phyloP scores from a whole-genome alignment of 2,888 invertebrate genomes.

The Chironomus tentans region DNA sequence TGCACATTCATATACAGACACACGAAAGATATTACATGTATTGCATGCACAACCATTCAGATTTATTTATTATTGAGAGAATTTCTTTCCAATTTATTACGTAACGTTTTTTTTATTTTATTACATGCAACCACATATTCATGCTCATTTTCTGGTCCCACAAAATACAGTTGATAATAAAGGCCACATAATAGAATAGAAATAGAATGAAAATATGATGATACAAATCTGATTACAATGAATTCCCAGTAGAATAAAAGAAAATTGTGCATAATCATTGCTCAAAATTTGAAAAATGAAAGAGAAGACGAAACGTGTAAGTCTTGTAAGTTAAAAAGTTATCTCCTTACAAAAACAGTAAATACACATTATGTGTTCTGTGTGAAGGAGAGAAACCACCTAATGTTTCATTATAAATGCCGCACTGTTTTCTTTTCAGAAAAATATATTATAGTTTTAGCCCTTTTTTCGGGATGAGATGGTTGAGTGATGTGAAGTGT shows the following conservation, averaged over 20 bases:
- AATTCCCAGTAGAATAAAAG: neutral
- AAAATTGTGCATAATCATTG: conserved; percentile 16
- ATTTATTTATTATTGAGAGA: neutral
- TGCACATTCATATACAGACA: no score
- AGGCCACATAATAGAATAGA: neutral
- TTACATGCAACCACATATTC: neutral
- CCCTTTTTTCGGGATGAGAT: no score
- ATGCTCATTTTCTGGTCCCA: neutral
- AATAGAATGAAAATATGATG: neutral
- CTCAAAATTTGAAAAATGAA: conserved; percentile 15
- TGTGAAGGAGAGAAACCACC: conserved; percentile 4
- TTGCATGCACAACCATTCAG: no score
- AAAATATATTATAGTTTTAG: no score
- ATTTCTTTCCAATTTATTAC: neutral
- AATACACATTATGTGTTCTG: neutral
- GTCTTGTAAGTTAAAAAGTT: neutral
- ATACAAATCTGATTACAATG: conserved; percentile 6
- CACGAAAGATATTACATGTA: no score
- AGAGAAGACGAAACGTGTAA: neutral
- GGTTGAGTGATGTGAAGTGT: no score
- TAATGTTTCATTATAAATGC: conserved; percentile 10
- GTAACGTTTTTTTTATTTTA: no score
- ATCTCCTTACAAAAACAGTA: neutral
- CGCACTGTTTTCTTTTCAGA: no score
- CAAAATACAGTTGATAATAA: no score